Base-by-base conservation (phyloP, 2,113 vertebrate species). In the Lamprotornis superbus region DNA sequence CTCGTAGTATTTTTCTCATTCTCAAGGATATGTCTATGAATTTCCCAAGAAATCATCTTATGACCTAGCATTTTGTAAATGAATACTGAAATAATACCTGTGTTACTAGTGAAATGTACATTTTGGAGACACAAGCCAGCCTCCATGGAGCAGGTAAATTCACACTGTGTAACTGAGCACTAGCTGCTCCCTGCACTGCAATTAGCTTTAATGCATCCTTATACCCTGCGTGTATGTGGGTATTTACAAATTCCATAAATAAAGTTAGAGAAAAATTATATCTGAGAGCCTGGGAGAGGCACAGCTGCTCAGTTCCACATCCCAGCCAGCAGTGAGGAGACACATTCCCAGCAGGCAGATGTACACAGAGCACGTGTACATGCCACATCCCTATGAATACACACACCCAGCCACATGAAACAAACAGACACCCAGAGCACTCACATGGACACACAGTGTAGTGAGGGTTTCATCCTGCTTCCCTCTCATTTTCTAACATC, bases 331-430 rank as follows among this genome's bases (percentile, higher is more conserved):
- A 57, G 68, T 1, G 2, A 67, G 33, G 27, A 67, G 59, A 40
- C 3, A 10, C 1, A 2, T 40, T 60, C 4, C 25, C 22, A 56
- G 40, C 33, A 40, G 40, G 40, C 33, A 83, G 12, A 55, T 1
- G 2, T 50, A n/a, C 28, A 33, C 12, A 21, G 61, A 56, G 50
- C 33, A 69, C 22, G 16, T 1, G 2, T 42, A 31, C 21, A 17
- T 7, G 40, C 13, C 35, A 33, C 15, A 19, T 30, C 33, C 3
- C 3, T 47, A 15, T 1, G 0, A 39, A 39, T 14, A n/a, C 30
- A 21, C 35, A 35, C 16, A 49, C 23, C 7, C 15, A 17, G 16
- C 7, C 42, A 53, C 42, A 28, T 1, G 5, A 24, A 42, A 76
- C 44, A 40, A 40, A 40, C 39, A 65, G 4, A 27, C 4, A 15